phyloP scores from a whole-genome alignment of 1,140 invertebrate species.

The Sinonovacula constricta region DNA sequence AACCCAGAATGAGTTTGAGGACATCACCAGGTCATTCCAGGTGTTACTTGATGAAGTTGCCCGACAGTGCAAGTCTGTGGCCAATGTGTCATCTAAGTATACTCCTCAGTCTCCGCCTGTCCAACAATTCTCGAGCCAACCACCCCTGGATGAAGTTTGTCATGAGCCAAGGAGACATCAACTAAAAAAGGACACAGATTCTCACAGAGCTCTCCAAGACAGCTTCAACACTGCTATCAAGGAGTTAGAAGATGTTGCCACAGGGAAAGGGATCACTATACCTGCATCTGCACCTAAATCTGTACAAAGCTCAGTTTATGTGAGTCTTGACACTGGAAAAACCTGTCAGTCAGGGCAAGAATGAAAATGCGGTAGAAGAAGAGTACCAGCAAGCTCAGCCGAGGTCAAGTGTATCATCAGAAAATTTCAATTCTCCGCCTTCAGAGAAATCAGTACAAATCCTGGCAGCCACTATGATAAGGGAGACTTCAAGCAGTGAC shows the following conservation, averaged over 20 bases:
- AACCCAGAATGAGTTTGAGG: slow-evolving; percentile 71
- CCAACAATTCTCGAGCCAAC: slow-evolving; percentile 56
- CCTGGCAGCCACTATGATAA: slow-evolving; percentile 13
- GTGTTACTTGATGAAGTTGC: slow-evolving; percentile 70
- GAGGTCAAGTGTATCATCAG: too few species aligned
- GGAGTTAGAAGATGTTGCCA: slow-evolving; percentile 40
- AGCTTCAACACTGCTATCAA: slow-evolving; percentile 44
- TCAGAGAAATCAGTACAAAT: too few species aligned
- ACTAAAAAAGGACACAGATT: not conserved
- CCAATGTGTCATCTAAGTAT: not conserved
- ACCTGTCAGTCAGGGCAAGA: too few species aligned
- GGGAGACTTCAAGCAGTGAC: slow-evolving; percentile 19
- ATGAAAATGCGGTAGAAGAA: too few species aligned
- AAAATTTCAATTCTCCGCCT: too few species aligned
- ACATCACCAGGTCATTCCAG: slow-evolving; percentile 73
- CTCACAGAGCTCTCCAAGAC: slow-evolving; percentile 24
- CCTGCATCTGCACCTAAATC: slow-evolving; percentile 3
- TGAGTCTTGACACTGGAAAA: slow-evolving; percentile 44
- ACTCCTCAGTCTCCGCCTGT: slow-evolving; percentile 3
- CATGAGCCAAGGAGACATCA: slow-evolving; percentile 44
- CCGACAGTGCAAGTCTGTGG: slow-evolving; percentile 35
- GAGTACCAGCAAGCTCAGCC: too few species aligned
- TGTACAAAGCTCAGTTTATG: slow-evolving; percentile 26
- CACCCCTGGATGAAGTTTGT: slow-evolving; percentile 49
- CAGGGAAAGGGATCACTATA: not conserved